Evolutionary conservation across 2,888 invertebrate species (phyloP), one percentile per base, ranked within the genome.

Genomic region (Cosmia trapezina): DNA sequence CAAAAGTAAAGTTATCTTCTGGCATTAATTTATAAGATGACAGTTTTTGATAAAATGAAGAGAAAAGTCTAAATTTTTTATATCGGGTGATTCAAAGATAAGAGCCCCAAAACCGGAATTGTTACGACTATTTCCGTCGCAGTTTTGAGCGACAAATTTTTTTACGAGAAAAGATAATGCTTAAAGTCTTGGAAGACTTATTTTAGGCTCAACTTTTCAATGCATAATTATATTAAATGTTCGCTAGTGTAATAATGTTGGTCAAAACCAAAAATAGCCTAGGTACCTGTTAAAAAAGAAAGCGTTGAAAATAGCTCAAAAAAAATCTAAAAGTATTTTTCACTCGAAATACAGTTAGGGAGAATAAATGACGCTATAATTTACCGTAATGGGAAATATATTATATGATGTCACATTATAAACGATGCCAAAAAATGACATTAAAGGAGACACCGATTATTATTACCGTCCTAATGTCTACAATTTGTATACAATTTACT

Each of bases 121-220:
- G 49, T 78, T 53, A 47, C 22, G 41, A 59, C 71, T 63, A 64
- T 76, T 78, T 60, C 54, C 22, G 63, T 61, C 41, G 17, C 60
- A 51, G 37, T 61, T 70, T 78, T 54, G 47, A 56, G 45, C 33
- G 57, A 64, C 43, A 22, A 73, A 70, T 60, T 53, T 19, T 77
- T 78, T 54, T 43, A 54, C 8, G 33, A 4, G 62, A 47, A 77
- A 77, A 54, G 19, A 19, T 33, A 68, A 54, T 49, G 8, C 3
- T 28, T 22, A 22, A 67, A 51, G 17, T 47, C 4, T 76, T 62
- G 7, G 4, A 49, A 47, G 22, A 37, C 19, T 37, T 68, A 47
- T 51, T 76, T 33, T 49, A 59, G 7, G 45, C 11, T 19, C 0
- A 33, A 43, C 8, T 49, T 63, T n/a, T 28, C 4, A 2, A 37